Evolutionary conservation across 2,888 invertebrate genomes (phyloP).

Genomic region (Anodontia alba): DNA sequence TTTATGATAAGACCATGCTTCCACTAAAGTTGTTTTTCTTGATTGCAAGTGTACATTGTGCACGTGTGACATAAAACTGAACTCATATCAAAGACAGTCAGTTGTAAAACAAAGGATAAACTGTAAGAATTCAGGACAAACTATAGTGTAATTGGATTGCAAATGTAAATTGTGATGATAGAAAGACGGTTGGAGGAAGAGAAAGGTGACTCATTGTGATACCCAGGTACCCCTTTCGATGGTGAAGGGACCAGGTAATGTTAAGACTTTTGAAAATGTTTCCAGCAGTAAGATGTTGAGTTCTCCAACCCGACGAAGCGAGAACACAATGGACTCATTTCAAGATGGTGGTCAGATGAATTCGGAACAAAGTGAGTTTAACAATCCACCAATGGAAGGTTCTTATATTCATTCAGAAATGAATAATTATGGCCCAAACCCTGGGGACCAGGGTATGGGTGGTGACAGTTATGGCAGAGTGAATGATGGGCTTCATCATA

Average conservation of each 20-base stretch:
- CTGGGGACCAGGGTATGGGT: slow-evolving; percentile 74
- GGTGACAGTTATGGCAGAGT: slow-evolving; percentile 77
- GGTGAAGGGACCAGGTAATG: slow-evolving; percentile 42
- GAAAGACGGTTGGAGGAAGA: slow-evolving; percentile 44
- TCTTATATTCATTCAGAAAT: slow-evolving; percentile 79
- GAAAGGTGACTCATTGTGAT: slow-evolving; percentile 24
- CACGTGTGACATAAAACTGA: slow-evolving; percentile 73
- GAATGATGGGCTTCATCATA: slow-evolving; percentile 76
- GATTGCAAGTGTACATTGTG: slow-evolving; percentile 71
- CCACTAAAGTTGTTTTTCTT: slow-evolving; percentile 81
- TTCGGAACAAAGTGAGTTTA: slow-evolving; percentile 74
- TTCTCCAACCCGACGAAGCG: slow-evolving; percentile 73
- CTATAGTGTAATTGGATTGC: slow-evolving; percentile 5
- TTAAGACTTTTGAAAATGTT: slow-evolving; percentile 31
- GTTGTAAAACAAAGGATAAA: slow-evolving; percentile 8
- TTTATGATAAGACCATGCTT: slow-evolving; percentile 85
- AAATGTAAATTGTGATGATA: not conserved
- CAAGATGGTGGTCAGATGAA: slow-evolving; percentile 84
- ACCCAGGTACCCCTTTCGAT: slow-evolving; percentile 37
- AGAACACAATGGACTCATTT: slow-evolving; percentile 83
- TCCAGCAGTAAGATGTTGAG: slow-evolving; percentile 47
- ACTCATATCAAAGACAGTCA: slow-evolving; percentile 15
- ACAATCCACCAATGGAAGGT: slow-evolving; percentile 74
- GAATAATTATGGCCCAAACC: slow-evolving; percentile 76
- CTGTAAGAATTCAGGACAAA: not conserved